Percentiles rank a stretch among this genome's conserved stretches.
Evolutionary conservation across 2,113 vertebrate genomes (phyloP).

Genomic region (Poeciliopsis prolifica): DNA sequence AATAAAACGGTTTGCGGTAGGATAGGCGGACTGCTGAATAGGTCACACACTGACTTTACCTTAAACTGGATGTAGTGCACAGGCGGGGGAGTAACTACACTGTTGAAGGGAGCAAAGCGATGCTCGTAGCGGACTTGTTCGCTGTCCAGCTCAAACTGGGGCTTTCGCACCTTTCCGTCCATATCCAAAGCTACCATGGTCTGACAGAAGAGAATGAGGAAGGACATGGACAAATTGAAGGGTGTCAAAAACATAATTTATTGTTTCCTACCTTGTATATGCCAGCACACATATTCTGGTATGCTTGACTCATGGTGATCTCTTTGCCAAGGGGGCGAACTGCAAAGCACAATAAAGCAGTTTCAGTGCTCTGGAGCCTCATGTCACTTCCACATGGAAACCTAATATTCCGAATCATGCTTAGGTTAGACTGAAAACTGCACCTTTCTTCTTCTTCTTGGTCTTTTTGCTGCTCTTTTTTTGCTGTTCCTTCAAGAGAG

Average conservation of each 20-base stretch:
- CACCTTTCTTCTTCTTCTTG: constrained; percentile 99
- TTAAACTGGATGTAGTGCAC: constrained; percentile 99
- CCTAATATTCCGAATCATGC: background rate
- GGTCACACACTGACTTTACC: constrained; percentile 71
- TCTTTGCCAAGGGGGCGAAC: constrained; percentile 95
- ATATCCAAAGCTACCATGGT: constrained; percentile 99
- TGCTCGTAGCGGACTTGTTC: constrained; percentile 98
- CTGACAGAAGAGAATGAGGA: constrained; percentile 65
- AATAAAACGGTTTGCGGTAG: background rate
- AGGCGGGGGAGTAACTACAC: constrained; percentile 95
- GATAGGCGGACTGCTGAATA: background rate
- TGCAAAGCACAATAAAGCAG: constrained; percentile 60
- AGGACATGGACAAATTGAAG: background rate
- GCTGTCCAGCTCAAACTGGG: constrained; percentile 97
- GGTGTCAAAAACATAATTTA: background rate
- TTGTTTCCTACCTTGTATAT: constrained; percentile 92
- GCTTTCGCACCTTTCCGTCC: constrained; percentile 97
- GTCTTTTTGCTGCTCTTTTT: constrained; percentile 97
- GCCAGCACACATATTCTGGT: constrained; percentile 99
- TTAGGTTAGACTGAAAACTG: background rate
- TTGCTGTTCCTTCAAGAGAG: constrained; percentile 94
- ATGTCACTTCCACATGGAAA: background rate
- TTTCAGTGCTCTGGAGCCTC: background rate
- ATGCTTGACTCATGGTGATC: constrained; percentile 98
- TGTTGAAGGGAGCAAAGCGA: constrained; percentile 98